Base-by-base conservation (phyloP, 37 sponge, comb jelly and placozoan species). In the Lycopodina hypogea region DNA sequence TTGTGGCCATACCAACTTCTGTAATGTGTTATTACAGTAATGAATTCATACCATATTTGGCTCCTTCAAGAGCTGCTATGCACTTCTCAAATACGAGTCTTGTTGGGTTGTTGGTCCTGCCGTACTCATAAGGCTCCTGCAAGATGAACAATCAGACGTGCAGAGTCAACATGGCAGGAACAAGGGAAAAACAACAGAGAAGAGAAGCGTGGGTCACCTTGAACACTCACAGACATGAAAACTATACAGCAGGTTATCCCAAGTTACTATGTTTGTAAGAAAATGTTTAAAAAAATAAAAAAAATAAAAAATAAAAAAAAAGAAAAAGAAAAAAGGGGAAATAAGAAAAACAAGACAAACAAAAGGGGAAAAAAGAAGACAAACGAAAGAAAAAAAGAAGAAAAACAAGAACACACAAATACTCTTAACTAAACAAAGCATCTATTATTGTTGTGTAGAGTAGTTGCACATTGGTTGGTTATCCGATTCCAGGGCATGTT, bases 61-160 rank as follows among this genome's bases (percentile, higher is more conserved):
- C 96, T 69, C 84, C 91, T 79, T 98, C 99, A 58, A 90, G 67
- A 23, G 86, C 51, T 38, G 99, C 94, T 4, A 95, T 40, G 52
- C 93, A 93, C 45, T 62, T 83, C 76, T 98, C 88, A 53, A 95
- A 84, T 30, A 86, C 92, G 1, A 64, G 78, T 15, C 99, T 82
- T n/a, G 96, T 95, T 33, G 99, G 99, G 57, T 97, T 97, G 12
- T 93, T 95, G 32, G 81, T 88, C 35, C 99, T 71, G 18, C 80
- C 82, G 64, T 97, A 97, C 57, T 95, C 99, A 66, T 89, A 96
- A 21, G 72, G 77, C n/a, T 56, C 56, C 87, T 86, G 72, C 37
- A 39, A 42, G n/a, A 60, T 34, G 26, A 21, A 48, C 24, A 37
- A 32, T 23, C 42, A 61, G 64, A 14, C 14, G 23, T 12, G 28